These are phyloP conservation scores for Rhynchomys soricoides DNA, from an alignment of 2,113 vertebrate genomes.

Conservation along the genomic window DNA sequence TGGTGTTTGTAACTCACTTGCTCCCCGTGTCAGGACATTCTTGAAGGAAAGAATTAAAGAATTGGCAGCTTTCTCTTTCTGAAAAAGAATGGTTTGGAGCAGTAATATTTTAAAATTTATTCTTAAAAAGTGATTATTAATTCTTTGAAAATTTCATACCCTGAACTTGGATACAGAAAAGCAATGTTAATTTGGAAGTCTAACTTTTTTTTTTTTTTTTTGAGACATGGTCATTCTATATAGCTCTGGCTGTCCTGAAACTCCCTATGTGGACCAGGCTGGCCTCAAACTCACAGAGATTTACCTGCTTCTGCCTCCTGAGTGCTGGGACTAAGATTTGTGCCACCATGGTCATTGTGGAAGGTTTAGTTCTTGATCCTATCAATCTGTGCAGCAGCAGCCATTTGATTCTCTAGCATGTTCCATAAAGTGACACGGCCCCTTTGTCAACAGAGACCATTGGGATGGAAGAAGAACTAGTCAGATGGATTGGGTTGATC, in stretches of 20 bases:
- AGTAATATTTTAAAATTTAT: not conserved
- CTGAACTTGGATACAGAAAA: not conserved
- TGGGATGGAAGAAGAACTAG: not conserved
- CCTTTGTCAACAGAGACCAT: not conserved
- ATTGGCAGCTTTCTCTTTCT: not conserved
- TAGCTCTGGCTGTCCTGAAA: not conserved
- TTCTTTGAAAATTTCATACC: not conserved
- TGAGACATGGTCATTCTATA: not conserved
- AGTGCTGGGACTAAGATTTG: not conserved
- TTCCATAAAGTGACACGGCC: not conserved
- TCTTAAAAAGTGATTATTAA: not conserved
- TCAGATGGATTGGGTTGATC: not conserved
- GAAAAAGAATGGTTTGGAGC: not conserved
- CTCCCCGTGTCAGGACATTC: not conserved
- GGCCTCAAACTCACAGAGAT: not conserved
- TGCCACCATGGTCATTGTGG: not conserved
- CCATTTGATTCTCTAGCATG: not conserved
- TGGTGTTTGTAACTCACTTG: not conserved
- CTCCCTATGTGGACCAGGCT: not conserved
- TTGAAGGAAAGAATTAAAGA: not conserved
- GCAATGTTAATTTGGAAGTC: not conserved
- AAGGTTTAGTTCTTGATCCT: not conserved
- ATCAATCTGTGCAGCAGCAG: not conserved
- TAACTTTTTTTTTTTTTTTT: not conserved
- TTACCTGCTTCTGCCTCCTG: not conserved